Conservation (phyloP, 1,140 invertebrate species). For the Lordiphosa stackelbergi region DNA sequence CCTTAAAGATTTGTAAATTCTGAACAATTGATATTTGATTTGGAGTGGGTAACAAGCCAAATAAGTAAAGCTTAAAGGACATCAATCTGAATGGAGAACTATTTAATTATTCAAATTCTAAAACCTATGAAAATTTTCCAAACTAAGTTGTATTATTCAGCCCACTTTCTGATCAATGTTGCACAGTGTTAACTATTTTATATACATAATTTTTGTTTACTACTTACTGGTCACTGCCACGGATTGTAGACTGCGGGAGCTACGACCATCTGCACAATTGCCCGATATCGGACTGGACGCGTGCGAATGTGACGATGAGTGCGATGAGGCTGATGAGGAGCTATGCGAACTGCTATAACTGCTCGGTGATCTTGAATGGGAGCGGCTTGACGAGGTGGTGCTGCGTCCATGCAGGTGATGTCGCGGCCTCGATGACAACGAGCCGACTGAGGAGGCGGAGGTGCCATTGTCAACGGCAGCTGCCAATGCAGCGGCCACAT, state of each 20-base stretch:
- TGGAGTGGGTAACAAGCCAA: too few species aligned
- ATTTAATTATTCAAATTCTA: too few species aligned
- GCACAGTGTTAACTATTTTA: too few species aligned
- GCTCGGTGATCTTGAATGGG: constrained; percentile 78
- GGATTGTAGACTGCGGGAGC: constrained; percentile 26
- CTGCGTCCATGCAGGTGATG: constrained; percentile 69
- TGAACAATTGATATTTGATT: too few species aligned
- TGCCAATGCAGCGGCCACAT: constrained; percentile 77
- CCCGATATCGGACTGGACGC: constrained; percentile 70
- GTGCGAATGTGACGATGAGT: constrained; percentile 77
- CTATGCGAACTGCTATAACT: constrained; percentile 77
- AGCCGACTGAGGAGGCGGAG: constrained; percentile 19
- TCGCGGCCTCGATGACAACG: constrained; percentile 20
- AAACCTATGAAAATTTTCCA: too few species aligned
- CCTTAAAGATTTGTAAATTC: too few species aligned
- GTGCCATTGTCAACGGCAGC: constrained; percentile 70
- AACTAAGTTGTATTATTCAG: too few species aligned
- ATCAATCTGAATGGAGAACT: too few species aligned
- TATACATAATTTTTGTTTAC: background rate
- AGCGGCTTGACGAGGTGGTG: constrained; percentile 78
- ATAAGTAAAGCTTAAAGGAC: too few species aligned
- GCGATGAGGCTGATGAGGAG: constrained; percentile 69
- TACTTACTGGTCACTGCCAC: constrained; percentile 53
- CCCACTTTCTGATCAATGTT: too few species aligned
- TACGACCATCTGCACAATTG: constrained; percentile 62